Percentiles rank a stretch among this genome's conserved stretches.
Conservation (phyloP, 2,113 vertebrate species). For the Sinocyclocheilus anshuiensis region DNA sequence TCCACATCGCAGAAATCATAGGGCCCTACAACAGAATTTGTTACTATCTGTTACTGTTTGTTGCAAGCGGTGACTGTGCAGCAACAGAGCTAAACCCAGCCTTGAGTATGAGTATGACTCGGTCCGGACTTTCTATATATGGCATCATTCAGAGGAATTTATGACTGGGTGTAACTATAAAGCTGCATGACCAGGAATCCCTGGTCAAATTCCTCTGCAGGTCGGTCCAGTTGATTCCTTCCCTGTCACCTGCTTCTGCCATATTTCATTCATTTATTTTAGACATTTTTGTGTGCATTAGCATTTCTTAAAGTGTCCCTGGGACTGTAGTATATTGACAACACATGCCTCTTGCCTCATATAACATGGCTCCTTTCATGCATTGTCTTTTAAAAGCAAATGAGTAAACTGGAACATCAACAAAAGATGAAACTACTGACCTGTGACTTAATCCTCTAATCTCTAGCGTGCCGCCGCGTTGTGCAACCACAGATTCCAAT, state of each 20-base stretch:
- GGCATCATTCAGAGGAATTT: slow-evolving; percentile 61
- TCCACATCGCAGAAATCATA: too few relatives aligned
- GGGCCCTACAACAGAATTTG: neutral
- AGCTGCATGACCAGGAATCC: slow-evolving; percentile 43
- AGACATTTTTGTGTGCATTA: neutral
- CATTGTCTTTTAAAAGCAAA: slow-evolving; percentile 41
- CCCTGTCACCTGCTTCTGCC: neutral
- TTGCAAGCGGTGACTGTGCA: neutral
- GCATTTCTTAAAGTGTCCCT: slow-evolving; percentile 15
- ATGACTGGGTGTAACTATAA: slow-evolving; percentile 60
- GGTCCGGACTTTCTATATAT: neutral
- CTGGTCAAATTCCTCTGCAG: slow-evolving; percentile 50
- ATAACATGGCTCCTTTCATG: slow-evolving; percentile 13
- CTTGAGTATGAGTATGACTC: neutral
- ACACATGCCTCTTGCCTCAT: neutral
- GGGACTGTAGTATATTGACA: neutral
- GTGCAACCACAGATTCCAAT: slow-evolving; percentile 60
- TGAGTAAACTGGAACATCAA: slow-evolving; percentile 51
- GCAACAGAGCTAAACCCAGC: slow-evolving; percentile 10
- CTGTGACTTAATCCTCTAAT: slow-evolving; percentile 63
- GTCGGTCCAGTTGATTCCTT: neutral
- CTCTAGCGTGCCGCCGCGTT: slow-evolving; percentile 54
- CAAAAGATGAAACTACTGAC: slow-evolving; percentile 61
- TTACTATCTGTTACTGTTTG: neutral
- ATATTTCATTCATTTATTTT: neutral